Evolutionary conservation across 2,888 invertebrate genomes (phyloP).

Genomic region (Anorthoa munda): DNA sequence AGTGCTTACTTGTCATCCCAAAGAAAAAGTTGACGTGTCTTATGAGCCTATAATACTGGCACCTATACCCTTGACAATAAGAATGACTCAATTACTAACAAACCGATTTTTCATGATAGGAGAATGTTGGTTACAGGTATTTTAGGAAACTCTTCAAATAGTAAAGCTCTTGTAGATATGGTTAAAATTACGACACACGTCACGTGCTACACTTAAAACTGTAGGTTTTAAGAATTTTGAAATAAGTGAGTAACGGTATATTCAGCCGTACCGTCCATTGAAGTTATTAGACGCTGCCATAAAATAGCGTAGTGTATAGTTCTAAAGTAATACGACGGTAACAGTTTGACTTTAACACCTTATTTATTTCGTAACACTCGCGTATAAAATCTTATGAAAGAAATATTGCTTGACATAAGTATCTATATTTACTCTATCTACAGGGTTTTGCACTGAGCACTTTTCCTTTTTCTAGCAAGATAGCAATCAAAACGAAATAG

Average conservation of each 20-base stretch:
- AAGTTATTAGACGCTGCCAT: too few species aligned
- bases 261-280: too few species aligned
- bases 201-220: too few species aligned
- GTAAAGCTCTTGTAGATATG: background rate
- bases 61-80: too few species aligned
- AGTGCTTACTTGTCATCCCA: too few species aligned
- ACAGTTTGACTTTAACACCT: background rate
- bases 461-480: conserved; percentile 3
- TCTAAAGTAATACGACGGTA: background rate
- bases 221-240: too few species aligned
- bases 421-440: too few species aligned
- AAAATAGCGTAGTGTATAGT: too few species aligned
- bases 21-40: too few species aligned
- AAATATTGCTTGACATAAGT: background rate
- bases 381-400: background rate
- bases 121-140: background rate
- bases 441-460: too few species aligned
- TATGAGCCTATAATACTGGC: too few species aligned
- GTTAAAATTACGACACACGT: background rate
- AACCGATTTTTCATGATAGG: background rate
- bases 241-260: too few species aligned
- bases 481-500: background rate
- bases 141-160: background rate
- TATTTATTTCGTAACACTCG: background rate
- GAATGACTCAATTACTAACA: background rate